Evolutionary conservation across 2,888 invertebrate species (phyloP).

Genomic region (Phania funesta): DNA sequence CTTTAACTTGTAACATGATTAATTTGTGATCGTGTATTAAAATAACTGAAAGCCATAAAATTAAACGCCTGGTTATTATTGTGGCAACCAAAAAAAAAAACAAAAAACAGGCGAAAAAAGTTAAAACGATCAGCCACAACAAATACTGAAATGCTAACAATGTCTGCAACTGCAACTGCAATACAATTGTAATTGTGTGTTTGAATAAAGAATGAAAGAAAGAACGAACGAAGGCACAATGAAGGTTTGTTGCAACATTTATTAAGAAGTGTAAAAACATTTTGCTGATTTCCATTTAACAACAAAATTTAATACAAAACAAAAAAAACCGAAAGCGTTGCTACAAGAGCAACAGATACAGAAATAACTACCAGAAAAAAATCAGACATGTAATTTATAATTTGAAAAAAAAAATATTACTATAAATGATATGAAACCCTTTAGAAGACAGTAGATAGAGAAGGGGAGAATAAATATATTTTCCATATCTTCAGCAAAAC

Average conservation of each 20-base stretch:
- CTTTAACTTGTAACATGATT: slow-evolving; percentile 64
- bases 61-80: slow-evolving; percentile 67
- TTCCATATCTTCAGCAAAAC: no score
- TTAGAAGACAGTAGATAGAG: no score
- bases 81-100: slow-evolving; percentile 25
- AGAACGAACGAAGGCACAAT: background rate
- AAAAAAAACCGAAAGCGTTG: slow-evolving; percentile 48
- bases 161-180: slow-evolving; percentile 29
- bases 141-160: slow-evolving; percentile 39
- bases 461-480: no score
- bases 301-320: slow-evolving; percentile 10
- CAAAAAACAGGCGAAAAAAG: background rate
- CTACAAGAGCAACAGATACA: slow-evolving; percentile 3
- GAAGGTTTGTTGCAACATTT: slow-evolving; percentile 57
- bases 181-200: slow-evolving; percentile 59
- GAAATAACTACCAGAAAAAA: slow-evolving; percentile 32
- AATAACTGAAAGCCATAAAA: slow-evolving; percentile 67
- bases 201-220: slow-evolving; percentile 50
- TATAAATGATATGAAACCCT: background rate
- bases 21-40: slow-evolving; percentile 68
- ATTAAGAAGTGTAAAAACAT: slow-evolving; percentile 66
- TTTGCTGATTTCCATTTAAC: slow-evolving; percentile 62
- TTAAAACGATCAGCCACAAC: slow-evolving; percentile 44
- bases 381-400: slow-evolving; percentile 65
- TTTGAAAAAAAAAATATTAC: background rate